phyloP scores from a whole-genome alignment of 2,797 vertebrate species.

The Bovichtus diacanthus region DNA sequence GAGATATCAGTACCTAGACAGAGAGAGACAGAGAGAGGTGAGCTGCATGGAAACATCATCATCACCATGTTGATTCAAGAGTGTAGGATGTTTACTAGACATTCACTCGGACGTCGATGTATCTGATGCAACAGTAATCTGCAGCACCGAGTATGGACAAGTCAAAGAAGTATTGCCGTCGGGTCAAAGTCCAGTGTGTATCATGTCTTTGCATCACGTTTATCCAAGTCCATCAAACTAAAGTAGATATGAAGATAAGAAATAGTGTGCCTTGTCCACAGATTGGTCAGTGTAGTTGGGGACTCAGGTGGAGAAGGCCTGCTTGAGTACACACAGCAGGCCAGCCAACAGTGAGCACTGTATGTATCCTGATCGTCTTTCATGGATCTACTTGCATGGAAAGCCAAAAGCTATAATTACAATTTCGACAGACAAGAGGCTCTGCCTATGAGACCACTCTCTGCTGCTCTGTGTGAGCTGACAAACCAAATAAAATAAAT shows the following conservation, averaged over 20 bases:
- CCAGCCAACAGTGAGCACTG: conserved; percentile 1
- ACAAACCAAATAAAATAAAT: neutral
- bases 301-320: neutral
- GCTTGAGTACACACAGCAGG: neutral
- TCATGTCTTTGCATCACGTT: neutral
- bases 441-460: neutral
- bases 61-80: neutral
- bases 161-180: neutral
- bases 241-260: too few species aligned
- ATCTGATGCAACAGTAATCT: neutral
- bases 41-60: neutral
- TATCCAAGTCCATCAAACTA: neutral
- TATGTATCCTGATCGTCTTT: conserved; percentile 13
- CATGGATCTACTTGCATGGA: conserved; percentile 5
- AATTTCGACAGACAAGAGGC: neutral
- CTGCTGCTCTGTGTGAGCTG: neutral
- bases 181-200: neutral
- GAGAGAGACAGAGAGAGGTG: conserved; percentile 5
- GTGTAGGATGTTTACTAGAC: neutral
- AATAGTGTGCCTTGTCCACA: neutral
- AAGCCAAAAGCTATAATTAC: neutral
- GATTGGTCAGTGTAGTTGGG: neutral
- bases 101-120: neutral
- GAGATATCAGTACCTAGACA: conserved; percentile 85
- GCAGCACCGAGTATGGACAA: neutral